Base-by-base conservation (phyloP, 2,797 vertebrate species). In the Emydoidea blandingii region DNA sequence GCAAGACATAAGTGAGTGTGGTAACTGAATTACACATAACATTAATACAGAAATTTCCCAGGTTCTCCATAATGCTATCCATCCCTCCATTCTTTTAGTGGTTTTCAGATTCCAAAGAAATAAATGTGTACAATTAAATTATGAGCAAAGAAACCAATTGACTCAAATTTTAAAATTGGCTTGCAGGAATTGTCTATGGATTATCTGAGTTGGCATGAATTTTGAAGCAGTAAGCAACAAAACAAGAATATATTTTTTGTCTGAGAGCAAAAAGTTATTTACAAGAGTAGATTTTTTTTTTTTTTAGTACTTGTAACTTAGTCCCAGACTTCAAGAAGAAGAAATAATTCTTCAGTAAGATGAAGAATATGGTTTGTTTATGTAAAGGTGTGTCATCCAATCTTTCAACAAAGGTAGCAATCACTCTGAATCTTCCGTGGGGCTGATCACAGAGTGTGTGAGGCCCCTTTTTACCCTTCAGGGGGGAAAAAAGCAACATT, bases 351-450 rank as follows among this genome's bases (percentile, higher is more conserved):
- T 87, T 54, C 31, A 44, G 47, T 54, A 81, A 91, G 54, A 31
- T 90, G 18, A 47, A 86, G 44, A 79, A 37, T 56, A 93, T 78
- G 76, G 16, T 31, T 91, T 78, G 41, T 94, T 93, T 86, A 4
- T 88, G 6, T 5, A 50, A 74, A 90, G 44, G 50, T 93, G 29
- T 0, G 0, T 29, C 2, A 89, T 79, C 74, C 80, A 86, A 1
- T 85, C 76, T 82, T 92, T 41, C 82, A 87, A 44, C 57, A 85
- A 86, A 90, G 86, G 5, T 41, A 79, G 0, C 7, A 47, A 18
- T 84, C 0, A 0, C 34, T 90, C 0, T 0, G 68, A 81, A 85
- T 52, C 37, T 79, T 1, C 93, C 89, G 25, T 54, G 47, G 65
- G 53, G n/a, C 59, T 79, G 83, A 76, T 91, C 87, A 76, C 83